Conservation (phyloP, 2,113 vertebrate genomes). For the Heterotis niloticus region DNA sequence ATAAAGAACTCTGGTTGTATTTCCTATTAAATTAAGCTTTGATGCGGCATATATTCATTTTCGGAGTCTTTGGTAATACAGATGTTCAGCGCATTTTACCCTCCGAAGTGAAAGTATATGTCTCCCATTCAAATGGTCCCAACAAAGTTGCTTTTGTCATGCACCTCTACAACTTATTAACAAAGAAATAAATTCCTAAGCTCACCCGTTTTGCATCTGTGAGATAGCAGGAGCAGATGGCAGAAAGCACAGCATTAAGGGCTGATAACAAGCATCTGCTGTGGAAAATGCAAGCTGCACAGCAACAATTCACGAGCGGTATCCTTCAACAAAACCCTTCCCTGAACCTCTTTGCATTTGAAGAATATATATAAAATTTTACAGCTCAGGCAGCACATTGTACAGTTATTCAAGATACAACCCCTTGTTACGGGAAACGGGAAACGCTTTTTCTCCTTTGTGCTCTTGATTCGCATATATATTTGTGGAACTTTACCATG, state of each 20-base stretch:
- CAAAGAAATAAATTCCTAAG: conserved; percentile 18
- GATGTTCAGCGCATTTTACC: conserved; percentile 16
- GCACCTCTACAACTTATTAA: conserved; percentile 28
- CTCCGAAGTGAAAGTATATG: neutral
- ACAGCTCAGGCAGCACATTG: neutral
- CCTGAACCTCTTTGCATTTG: neutral
- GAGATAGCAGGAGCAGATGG: conserved; percentile 26
- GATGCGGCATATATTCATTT: conserved; percentile 22
- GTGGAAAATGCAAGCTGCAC: neutral
- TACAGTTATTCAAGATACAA: no score
- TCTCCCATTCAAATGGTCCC: neutral
- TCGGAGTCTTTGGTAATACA: conserved; percentile 12
- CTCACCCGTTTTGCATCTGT: conserved; percentile 28
- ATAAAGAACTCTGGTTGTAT: conserved; percentile 4
- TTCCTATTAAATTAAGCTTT: conserved; percentile 29
- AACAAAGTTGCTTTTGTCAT: conserved; percentile 27
- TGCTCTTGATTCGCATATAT: no score
- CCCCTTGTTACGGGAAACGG: no score
- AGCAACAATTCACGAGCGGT: neutral
- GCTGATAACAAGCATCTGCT: conserved; percentile 13
- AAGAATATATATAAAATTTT: neutral
- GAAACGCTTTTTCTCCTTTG: no score
- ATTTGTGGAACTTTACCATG: no score
- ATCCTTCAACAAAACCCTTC: conserved; percentile 15
- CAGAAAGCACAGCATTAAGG: neutral